Percentiles rank a stretch among this genome's conserved stretches.
Evolutionary conservation across 1,140 invertebrate genomes (phyloP).

Genomic region (Sitobion miscanthi): DNA sequence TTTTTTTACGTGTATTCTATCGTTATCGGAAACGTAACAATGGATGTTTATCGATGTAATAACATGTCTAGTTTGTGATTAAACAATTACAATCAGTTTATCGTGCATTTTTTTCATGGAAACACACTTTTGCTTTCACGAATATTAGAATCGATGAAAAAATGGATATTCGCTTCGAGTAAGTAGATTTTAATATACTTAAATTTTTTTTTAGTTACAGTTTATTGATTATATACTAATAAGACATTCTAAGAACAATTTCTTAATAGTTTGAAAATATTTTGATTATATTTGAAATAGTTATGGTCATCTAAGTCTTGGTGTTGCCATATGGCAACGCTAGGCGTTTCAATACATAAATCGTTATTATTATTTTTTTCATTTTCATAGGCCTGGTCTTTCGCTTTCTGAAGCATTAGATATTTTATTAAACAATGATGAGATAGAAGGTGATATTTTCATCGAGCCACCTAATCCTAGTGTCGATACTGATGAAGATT

Average conservation of each 20-base stretch:
- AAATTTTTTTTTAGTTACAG: not conserved
- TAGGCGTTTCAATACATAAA: constrained; percentile 5
- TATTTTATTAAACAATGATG: not conserved
- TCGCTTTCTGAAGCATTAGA: constrained; percentile 5
- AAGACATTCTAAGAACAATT: not conserved
- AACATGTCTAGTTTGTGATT: too few species aligned
- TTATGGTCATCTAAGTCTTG: not conserved
- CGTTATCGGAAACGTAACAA: too few species aligned
- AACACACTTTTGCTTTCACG: not conserved
- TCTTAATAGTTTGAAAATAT: not conserved
- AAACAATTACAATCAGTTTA: not conserved
- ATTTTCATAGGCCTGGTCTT: not conserved
- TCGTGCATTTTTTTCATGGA: not conserved
- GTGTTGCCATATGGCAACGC: constrained; percentile 9
- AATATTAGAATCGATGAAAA: not conserved
- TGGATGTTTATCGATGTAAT: too few species aligned
- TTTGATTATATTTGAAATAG: not conserved
- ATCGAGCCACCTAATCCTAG: not conserved
- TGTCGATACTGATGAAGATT: constrained; percentile 8
- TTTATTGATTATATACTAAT: not conserved
- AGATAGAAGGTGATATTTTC: not conserved
- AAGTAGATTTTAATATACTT: not conserved
- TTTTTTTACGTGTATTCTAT: too few species aligned
- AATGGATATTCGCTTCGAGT: not conserved
- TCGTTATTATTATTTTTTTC: not conserved